These are phyloP conservation scores for Pelecanoides urinatrix DNA, from an alignment of 2,113 vertebrate species.

Conservation along the genomic window DNA sequence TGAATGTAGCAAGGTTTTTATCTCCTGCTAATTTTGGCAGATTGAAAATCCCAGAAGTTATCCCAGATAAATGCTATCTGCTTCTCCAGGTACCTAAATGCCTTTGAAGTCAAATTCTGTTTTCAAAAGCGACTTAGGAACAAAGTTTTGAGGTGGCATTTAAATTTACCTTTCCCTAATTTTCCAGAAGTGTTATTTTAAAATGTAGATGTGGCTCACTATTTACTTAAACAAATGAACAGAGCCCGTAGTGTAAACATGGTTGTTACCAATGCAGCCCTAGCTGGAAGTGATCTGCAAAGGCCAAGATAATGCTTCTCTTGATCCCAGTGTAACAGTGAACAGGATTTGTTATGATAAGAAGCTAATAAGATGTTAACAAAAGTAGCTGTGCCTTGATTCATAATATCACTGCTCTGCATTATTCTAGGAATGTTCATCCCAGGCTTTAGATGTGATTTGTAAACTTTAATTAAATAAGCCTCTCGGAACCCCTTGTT, in stretches of 20 bases:
- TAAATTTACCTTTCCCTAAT: background rate
- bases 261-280: background rate
- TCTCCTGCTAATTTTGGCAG: slow-evolving; percentile 42
- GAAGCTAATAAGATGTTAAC: slow-evolving; percentile 20
- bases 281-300: slow-evolving; percentile 1
- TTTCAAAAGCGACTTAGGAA: background rate
- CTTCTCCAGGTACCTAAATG: background rate
- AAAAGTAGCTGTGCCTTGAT: slow-evolving; percentile 8
- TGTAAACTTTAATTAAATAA: slow-evolving; percentile 58
- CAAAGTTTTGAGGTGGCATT: background rate
- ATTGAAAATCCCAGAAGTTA: slow-evolving; percentile 18
- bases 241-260: background rate
- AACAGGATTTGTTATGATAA: slow-evolving; percentile 41
- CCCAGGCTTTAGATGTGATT: background rate
- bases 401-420: background rate
- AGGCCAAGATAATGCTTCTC: background rate
- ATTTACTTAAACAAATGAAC: background rate
- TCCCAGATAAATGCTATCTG: background rate
- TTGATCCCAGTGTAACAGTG: background rate
- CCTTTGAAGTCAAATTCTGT: background rate
- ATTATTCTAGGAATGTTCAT: slow-evolving; percentile 10
- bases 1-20: slow-evolving; percentile 6
- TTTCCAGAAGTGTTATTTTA: background rate
- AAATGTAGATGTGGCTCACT: background rate
- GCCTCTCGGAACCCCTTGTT: slow-evolving; percentile 5